phyloP scores from a whole-genome alignment of 2,888 invertebrate species.

The Leptinotarsa peninsularis region DNA sequence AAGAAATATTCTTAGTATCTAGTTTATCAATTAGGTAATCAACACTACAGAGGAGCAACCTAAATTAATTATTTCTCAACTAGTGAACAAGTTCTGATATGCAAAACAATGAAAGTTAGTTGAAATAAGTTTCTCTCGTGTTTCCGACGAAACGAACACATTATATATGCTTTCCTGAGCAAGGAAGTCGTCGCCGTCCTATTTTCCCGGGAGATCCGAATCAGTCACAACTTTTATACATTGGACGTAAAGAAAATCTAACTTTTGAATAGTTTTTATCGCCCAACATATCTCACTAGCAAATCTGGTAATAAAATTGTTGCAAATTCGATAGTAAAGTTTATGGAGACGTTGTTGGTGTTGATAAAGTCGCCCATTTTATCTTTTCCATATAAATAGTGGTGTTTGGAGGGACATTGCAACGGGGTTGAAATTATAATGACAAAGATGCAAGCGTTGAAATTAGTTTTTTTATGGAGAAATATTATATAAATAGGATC shows the following conservation, averaged over 20 bases:
- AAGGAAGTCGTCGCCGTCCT: conserved; percentile 21
- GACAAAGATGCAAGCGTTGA: neutral
- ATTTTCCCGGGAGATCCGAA: conserved; percentile 30
- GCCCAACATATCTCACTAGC: conserved; percentile 33
- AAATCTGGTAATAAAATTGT: conserved; percentile 36
- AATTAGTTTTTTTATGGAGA: too few relatives aligned
- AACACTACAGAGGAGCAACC: neutral
- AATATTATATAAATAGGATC: too few relatives aligned
- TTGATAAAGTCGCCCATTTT: neutral
- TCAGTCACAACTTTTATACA: conserved; percentile 19
- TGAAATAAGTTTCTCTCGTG: conserved; percentile 26
- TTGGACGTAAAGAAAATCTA: conserved; percentile 36
- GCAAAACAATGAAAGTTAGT: conserved; percentile 31
- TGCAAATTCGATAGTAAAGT: conserved; percentile 34
- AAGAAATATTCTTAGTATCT: too few relatives aligned
- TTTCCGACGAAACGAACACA: conserved; percentile 31
- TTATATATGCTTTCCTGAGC: conserved; percentile 32
- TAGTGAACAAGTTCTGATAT: conserved; percentile 5
- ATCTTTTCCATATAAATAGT: neutral
- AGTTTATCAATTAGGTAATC: neutral
- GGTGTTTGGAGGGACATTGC: neutral
- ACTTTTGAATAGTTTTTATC: conserved; percentile 38
- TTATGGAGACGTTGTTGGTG: conserved; percentile 33
- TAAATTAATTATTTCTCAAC: neutral
- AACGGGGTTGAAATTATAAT: neutral